Base-by-base conservation (phyloP, 2,888 invertebrate species). In the Myathropa florea region DNA sequence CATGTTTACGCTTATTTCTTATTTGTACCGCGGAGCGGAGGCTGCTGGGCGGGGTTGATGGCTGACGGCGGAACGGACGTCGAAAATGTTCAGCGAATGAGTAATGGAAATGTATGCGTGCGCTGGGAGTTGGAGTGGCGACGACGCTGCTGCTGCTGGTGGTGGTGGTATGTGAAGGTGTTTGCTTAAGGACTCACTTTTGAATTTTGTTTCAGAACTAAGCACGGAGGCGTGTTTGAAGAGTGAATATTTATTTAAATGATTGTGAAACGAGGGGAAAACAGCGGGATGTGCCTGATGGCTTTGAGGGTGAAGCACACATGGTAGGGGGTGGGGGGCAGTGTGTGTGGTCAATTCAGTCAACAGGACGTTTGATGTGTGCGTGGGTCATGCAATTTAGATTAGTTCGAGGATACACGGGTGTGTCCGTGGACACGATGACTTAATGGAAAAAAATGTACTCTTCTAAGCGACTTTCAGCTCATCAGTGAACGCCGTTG, bases 1-100 rank as follows among this genome's bases (percentile, higher is more conserved):
- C 78, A 78, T 78, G 71, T 78, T 78, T 71, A 78, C 70, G 78
- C 64, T 71, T 78, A 78, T 78, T 78, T 78, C 78, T 78, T 78
- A 78, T 59, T 71, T 71, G 70, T 70, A 39, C 39, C 64, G 57
- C 70, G 70, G 46, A 39, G 30, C 18, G 39, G 33, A 7, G 53
- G 24, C 1, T 6, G 10, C 6, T 4, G 1, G 18, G 9, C 7
- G 21, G 12, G 30, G 30, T 18, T 46, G 30, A 36, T 10, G 39
- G 23, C 21, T 10, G 39, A 18, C 14, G 30, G 24, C 30, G 9
- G 14, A 46, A 30, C 14, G 65, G 67, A 6, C 6, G 36, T 7
- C 24, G 21, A n/a, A 23, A 26, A 21, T 24, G 21, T 28, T 28
- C 10, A 4, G n/a, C 23, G 23, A 73, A 63, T 26, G 57, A 39